These are phyloP conservation scores for Melanostigma gelatinosum DNA, from an alignment of 2,113 vertebrate genomes.

Conservation along the genomic window DNA sequence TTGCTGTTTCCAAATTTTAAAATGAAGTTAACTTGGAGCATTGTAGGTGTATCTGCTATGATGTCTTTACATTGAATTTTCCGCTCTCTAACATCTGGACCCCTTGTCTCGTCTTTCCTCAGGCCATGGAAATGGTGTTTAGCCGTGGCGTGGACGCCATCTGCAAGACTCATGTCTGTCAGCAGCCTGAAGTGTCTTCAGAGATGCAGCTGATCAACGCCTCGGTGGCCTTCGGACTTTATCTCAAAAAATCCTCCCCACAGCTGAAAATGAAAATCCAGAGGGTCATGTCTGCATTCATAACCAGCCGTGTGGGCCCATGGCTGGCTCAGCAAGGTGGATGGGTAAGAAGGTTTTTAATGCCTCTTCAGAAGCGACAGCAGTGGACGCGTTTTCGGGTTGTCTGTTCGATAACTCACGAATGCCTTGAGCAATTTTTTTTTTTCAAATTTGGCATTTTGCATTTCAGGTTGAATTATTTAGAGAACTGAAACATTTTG, in stretches of 20 bases:
- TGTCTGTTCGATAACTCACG: too few species aligned
- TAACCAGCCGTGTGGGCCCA: constrained; percentile 53
- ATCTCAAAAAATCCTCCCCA: constrained; percentile 65
- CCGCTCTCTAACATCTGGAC: not conserved
- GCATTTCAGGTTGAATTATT: too few species aligned
- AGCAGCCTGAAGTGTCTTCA: constrained; percentile 53
- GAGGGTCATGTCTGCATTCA: constrained; percentile 41
- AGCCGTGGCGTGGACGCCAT: constrained; percentile 49
- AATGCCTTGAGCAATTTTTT: too few species aligned
- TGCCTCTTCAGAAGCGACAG: not conserved
- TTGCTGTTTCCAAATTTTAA: not conserved
- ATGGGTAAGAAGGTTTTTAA: constrained; percentile 74
- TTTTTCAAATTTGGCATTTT: too few species aligned
- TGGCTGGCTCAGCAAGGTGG: constrained; percentile 79
- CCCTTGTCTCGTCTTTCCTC: not conserved
- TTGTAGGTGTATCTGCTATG: not conserved
- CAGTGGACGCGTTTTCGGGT: too few species aligned
- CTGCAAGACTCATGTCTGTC: constrained; percentile 31
- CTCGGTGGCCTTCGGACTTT: constrained; percentile 58
- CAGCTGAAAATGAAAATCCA: constrained; percentile 45
- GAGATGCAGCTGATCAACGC: constrained; percentile 77
- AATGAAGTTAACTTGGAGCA: not conserved
- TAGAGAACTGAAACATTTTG: too few species aligned
- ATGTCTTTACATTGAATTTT: not conserved
- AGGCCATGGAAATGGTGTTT: constrained; percentile 62